Conservation (phyloP, 2,113 vertebrate species). For the Spizaetus ornatus region DNA sequence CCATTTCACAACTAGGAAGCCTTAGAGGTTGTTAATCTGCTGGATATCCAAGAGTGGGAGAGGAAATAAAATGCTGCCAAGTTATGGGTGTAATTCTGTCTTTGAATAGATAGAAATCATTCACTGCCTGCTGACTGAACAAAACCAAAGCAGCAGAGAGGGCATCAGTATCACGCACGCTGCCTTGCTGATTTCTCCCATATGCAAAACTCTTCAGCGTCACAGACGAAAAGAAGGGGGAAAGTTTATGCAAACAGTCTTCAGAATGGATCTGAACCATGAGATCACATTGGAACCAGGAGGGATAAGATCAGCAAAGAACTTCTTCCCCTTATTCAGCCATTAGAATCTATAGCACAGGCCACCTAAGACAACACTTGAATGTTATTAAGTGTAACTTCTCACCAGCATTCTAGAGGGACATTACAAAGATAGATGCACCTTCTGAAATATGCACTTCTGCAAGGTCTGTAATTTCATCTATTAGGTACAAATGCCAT, state of each 20-base stretch:
- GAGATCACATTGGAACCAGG: rapidly evolving
- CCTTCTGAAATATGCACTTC: not conserved
- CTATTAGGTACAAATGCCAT: not conserved
- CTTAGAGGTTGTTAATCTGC: not conserved
- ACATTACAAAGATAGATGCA: not conserved
- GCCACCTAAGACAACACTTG: not conserved
- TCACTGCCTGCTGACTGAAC: not conserved
- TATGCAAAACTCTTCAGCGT: not conserved
- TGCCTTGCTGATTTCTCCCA: not conserved
- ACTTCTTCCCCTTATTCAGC: not conserved
- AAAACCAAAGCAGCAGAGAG: not conserved
- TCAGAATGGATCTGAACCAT: not conserved
- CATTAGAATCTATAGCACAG: not conserved
- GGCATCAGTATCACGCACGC: not conserved
- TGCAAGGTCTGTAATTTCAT: not conserved
- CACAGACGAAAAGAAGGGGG: not conserved
- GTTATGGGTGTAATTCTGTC: not conserved
- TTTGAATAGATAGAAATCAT: not conserved
- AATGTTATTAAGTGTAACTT: not conserved
- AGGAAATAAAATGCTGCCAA: slow-evolving; percentile 33
- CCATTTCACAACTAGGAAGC: slow-evolving; percentile 36
- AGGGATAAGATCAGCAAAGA: not conserved
- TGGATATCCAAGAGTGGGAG: slow-evolving; percentile 11
- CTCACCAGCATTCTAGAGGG: not conserved
- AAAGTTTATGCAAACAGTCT: not conserved